Conservation (phyloP, 1,140 invertebrate genomes). For the Drosophila pachea region DNA sequence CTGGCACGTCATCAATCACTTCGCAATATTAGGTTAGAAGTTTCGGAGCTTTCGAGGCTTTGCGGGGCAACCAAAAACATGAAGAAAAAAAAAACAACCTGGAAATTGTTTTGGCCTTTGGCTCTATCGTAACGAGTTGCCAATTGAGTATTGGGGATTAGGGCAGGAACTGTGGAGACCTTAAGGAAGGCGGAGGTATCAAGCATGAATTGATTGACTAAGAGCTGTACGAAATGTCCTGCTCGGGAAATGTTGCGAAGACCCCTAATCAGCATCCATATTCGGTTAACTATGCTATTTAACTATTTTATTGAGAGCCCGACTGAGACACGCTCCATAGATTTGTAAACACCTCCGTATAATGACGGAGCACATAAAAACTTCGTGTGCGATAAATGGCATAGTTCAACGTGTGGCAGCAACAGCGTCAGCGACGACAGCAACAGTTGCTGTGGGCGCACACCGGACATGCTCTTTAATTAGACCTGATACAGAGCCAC, state of each 20-base stretch:
- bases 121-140: neutral
- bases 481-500: constrained; percentile 11
- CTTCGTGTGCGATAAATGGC: neutral
- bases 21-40: constrained; percentile 13
- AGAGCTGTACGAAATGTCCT: too few relatives aligned
- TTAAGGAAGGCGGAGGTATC: too few relatives aligned
- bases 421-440: too few relatives aligned
- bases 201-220: too few relatives aligned
- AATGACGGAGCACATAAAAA: constrained; percentile 20
- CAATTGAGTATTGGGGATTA: neutral
- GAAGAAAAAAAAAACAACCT: constrained; percentile 7
- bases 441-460: constrained; percentile 28
- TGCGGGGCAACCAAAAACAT: neutral
- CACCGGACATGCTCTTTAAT: constrained; percentile 46
- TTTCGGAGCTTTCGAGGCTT: constrained; percentile 1
- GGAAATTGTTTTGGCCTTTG: constrained; percentile 30
- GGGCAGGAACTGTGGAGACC: too few relatives aligned
- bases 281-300: neutral
- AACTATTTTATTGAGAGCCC: constrained; percentile 14
- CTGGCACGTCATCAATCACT: constrained; percentile 20
- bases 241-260: too few relatives aligned
- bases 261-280: too few relatives aligned
- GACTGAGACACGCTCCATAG: constrained; percentile 20
- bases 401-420: constrained; percentile 2
- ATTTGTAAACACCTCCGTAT: constrained; percentile 7